Evolutionary conservation across 1,140 invertebrate species (phyloP), one percentile per base, ranked within the genome.

Genomic region (Thaumetopoea pityocampa): DNA sequence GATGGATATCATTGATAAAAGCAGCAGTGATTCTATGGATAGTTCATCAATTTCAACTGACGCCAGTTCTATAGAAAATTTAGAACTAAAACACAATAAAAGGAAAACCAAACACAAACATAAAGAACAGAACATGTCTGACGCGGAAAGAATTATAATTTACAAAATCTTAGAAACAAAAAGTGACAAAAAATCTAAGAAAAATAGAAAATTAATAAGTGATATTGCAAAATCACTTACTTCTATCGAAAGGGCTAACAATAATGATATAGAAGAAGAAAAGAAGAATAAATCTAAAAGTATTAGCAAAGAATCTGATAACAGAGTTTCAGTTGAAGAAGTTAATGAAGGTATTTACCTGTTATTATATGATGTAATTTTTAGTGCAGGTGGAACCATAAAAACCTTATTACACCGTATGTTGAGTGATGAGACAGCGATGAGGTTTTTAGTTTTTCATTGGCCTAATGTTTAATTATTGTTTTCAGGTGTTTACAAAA

Each of bases 61-160:
- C n/a, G 56, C 49, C 7, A 74, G 64, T 33, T 71, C 73, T 5
- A 23, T 56, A 3, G 57, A 67, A 34, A 61, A 71, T 34, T 35
- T 67, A 2, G 45, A 37, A 29, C 11, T 62, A 4, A 38, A 46
- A 7, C 27, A 15, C n/a, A 51, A 4, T 30, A 12, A 26, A 6
- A 19, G 18, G 4, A 34, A 55, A 17, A 43, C 38, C 43, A 19
- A 45, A 29, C 23, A 37, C 27, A 16, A 19, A 30, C 6, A 30
- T 48, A 17, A 24, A 47, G 47, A 59, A 24, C 26, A 40, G 5
- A 55, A 44, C 23, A 15, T 62, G 1, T 60, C 62, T 8, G 67
- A 78, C 35, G 65, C 69, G 0, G 76, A 83, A 5, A 67, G 65
- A 53, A 79, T 83, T 12, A 68, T 83, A 9, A 74, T 82, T 43